phyloP scores from a whole-genome alignment of 2,113 vertebrate species.

The Calyptomena viridis region DNA sequence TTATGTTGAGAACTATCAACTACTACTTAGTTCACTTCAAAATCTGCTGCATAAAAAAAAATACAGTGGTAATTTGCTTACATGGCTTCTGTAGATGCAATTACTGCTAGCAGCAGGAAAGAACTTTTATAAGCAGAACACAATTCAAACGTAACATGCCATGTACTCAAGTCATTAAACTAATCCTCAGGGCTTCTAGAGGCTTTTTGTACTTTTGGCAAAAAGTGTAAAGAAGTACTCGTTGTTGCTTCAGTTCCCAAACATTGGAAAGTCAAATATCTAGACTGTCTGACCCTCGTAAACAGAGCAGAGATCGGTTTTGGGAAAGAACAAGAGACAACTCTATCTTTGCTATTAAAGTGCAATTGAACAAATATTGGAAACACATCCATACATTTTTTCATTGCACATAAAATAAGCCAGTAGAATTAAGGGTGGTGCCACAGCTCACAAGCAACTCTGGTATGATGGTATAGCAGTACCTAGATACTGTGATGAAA shows the following conservation, averaged over 20 bases:
- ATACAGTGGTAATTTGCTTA: conserved; percentile 30
- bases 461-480: neutral
- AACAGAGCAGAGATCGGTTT: neutral
- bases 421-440: neutral
- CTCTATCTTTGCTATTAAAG: neutral
- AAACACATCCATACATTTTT: neutral
- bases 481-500: neutral
- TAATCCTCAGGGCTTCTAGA: conserved; percentile 40
- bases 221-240: conserved; percentile 7
- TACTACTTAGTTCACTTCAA: neutral
- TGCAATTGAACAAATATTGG: neutral
- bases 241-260: conserved; percentile 25
- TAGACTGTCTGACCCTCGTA: neutral
- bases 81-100: conserved; percentile 12
- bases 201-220: conserved; percentile 48
- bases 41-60: conserved; percentile 21
- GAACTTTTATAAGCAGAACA: conserved; percentile 45
- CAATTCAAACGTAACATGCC: conserved; percentile 44
- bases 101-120: conserved; percentile 40
- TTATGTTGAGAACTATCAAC: neutral
- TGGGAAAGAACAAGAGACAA: neutral
- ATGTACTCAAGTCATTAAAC: conserved; percentile 38
- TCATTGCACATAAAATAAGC: neutral
- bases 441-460: neutral
- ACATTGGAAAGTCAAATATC: neutral